phyloP scores from a whole-genome alignment of 1,140 invertebrate genomes.

The Drosophila mayri region DNA sequence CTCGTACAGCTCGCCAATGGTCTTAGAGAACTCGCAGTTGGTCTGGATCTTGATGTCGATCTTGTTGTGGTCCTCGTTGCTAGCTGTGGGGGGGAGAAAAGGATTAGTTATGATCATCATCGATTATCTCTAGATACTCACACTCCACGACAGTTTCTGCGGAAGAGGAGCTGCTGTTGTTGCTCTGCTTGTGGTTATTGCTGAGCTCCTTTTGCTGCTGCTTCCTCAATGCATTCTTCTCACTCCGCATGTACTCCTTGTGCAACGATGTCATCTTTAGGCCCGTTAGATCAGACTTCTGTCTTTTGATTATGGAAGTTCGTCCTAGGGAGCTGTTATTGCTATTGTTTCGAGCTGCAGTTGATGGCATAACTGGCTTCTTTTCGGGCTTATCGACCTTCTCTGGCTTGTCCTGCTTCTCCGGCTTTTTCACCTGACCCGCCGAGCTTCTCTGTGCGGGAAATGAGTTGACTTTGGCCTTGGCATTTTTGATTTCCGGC shows the following conservation, averaged over 20 bases:
- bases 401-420: slow-evolving; percentile 23
- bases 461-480: slow-evolving; percentile 81
- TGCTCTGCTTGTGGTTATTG: slow-evolving; percentile 33
- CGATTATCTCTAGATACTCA: slow-evolving; percentile 14
- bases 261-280: slow-evolving; percentile 86
- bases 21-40: slow-evolving; percentile 82
- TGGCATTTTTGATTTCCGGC: slow-evolving; percentile 84
- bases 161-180: slow-evolving; percentile 29
- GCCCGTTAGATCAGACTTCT: slow-evolving; percentile 87
- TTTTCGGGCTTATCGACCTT: slow-evolving; percentile 24
- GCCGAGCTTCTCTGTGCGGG: slow-evolving; percentile 47
- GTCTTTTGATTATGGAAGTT: slow-evolving; percentile 85
- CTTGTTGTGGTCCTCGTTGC: slow-evolving; percentile 75
- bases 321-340: slow-evolving; percentile 34
- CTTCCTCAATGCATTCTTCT: slow-evolving; percentile 77
- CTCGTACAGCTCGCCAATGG: slow-evolving; percentile 81
- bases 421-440: slow-evolving; percentile 30
- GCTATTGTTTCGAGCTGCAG: slow-evolving; percentile 31
- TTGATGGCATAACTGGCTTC: background rate
- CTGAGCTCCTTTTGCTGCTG: slow-evolving; percentile 68
- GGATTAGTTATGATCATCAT: background rate
- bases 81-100: slow-evolving; percentile 4
- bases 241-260: slow-evolving; percentile 83
- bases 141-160: slow-evolving; percentile 61
- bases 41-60: slow-evolving; percentile 84